Evolutionary conservation across 2,113 vertebrate genomes (phyloP).

Genomic region (Calidris pugnax): DNA sequence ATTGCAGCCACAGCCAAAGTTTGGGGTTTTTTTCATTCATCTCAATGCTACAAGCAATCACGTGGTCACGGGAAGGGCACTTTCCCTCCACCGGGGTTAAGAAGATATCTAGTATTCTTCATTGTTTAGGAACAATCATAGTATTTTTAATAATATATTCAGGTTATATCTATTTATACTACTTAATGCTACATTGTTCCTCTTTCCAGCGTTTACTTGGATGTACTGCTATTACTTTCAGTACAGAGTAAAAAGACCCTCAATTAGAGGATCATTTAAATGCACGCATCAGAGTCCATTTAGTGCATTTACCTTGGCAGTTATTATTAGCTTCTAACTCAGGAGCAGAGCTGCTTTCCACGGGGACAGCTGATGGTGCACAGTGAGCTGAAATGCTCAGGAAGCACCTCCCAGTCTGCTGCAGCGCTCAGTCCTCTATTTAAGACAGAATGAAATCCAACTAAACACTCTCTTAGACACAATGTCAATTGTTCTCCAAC

Average conservation of each 20-base stretch:
- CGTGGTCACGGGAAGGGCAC: not conserved
- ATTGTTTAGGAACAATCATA: not conserved
- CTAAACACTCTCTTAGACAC: not conserved
- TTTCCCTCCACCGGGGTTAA: not conserved
- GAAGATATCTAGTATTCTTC: not conserved
- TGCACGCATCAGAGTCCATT: not conserved
- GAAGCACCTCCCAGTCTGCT: conserved; percentile 1
- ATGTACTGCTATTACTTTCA: not conserved
- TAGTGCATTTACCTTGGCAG: not conserved
- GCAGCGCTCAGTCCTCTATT: not conserved
- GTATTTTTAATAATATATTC: not conserved
- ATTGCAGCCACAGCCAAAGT: not conserved
- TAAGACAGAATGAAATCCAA: not conserved
- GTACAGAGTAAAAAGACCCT: not conserved
- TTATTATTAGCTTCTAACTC: not conserved
- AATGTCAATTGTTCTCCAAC: not conserved
- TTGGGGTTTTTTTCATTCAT: not conserved
- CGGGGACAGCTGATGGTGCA: not conserved
- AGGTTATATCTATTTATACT: not conserved
- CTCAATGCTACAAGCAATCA: not conserved
- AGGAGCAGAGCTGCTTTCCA: not conserved
- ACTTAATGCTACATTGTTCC: not conserved
- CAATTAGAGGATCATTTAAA: not conserved
- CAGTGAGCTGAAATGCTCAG: not conserved
- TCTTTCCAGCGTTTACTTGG: not conserved